Evolutionary conservation across 2,888 invertebrate species (phyloP).

Genomic region (Dicyrtoma fusca): DNA sequence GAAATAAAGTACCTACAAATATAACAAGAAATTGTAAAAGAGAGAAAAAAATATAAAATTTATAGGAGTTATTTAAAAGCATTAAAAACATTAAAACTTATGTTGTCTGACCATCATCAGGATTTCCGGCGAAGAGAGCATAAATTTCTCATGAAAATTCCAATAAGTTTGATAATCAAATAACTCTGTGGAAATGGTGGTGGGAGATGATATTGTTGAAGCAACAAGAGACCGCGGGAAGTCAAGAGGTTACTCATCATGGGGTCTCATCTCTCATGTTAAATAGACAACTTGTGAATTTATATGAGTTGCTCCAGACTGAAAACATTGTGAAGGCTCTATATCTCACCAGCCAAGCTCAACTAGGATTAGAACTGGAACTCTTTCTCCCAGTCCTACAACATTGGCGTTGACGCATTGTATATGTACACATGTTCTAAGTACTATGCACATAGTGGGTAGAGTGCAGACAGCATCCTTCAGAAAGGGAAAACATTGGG

Average conservation of each 20-base stretch:
- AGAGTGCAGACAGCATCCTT: no score
- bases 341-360: background rate
- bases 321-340: constrained; percentile 9
- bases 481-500: no score
- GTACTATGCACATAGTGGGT: no score
- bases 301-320: constrained; percentile 41
- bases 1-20: no score
- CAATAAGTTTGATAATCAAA: constrained; percentile 49
- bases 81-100: constrained; percentile 7
- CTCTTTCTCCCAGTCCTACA: background rate
- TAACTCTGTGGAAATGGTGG: constrained; percentile 40
- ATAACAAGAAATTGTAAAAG: background rate
- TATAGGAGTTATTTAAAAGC: constrained; percentile 17
- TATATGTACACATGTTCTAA: no score
- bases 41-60: constrained; percentile 6
- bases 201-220: constrained; percentile 45
- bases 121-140: constrained; percentile 30
- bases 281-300: constrained; percentile 47
- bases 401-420: no score
- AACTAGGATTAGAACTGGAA: background rate
- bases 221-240: constrained; percentile 46
- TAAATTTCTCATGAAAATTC: constrained; percentile 37
- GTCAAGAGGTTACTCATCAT: constrained; percentile 45
- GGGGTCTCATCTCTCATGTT: constrained; percentile 47
- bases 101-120: constrained; percentile 24